Conservation (phyloP, 2,113 vertebrate species). For the Catharus minimus region DNA sequence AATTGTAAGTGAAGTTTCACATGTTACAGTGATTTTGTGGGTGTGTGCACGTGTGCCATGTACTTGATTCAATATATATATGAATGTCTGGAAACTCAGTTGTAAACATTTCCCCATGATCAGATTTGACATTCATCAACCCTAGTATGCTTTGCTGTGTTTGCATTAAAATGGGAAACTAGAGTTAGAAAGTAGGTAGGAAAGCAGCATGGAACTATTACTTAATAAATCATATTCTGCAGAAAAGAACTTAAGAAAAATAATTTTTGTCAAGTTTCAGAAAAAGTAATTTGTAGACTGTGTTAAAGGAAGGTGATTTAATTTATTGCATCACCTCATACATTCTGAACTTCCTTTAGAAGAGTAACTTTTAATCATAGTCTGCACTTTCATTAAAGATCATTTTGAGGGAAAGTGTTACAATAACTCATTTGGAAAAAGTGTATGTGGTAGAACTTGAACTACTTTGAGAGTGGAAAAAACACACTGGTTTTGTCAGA, state of each 20-base stretch:
- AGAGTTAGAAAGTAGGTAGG: background rate
- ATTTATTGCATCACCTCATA: background rate
- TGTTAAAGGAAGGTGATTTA: background rate
- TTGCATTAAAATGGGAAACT: background rate
- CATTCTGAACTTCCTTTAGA: background rate
- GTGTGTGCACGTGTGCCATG: background rate
- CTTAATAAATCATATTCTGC: background rate
- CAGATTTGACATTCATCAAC: background rate
- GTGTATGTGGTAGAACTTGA: background rate
- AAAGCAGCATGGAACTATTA: background rate
- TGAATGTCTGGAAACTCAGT: background rate
- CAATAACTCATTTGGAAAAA: background rate
- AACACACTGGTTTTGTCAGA: background rate
- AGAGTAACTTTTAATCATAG: background rate
- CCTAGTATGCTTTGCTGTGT: background rate
- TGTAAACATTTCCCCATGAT: background rate
- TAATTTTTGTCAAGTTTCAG: background rate
- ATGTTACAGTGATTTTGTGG: background rate
- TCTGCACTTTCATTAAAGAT: background rate
- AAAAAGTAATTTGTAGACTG: background rate
- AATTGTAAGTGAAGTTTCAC: slow-evolving; percentile 45
- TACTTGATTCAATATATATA: background rate
- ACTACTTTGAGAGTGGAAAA: background rate
- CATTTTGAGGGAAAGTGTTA: background rate
- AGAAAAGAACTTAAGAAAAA: background rate